Percentiles rank a stretch among this genome's conserved stretches.
These are phyloP conservation scores for Phenganax subtilis DNA, from an alignment of 92 coral and sea anemone genomes.

Conservation along the genomic window DNA sequence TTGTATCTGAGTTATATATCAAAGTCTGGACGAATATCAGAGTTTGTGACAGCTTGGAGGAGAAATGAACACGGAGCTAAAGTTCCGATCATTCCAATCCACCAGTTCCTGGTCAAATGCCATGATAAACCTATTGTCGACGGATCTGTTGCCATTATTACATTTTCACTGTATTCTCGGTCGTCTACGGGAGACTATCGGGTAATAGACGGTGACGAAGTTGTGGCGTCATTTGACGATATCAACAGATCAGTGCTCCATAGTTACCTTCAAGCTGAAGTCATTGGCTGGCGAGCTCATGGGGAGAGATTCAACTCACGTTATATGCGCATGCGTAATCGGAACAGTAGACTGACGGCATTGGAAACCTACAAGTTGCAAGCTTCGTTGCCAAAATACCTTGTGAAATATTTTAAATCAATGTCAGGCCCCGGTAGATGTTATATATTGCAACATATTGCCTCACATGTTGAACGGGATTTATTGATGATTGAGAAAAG, in stretches of 20 bases:
- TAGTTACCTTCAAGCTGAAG: conserved; percentile 54
- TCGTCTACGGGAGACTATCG: conserved; percentile 18
- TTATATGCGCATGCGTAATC: conserved; percentile 1
- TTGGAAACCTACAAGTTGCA: conserved; percentile 41
- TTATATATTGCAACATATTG: conserved; percentile 61
- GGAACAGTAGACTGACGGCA: conserved; percentile 30
- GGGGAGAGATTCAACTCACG: not conserved
- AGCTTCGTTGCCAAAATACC: conserved; percentile 58
- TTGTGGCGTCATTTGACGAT: conserved; percentile 52
- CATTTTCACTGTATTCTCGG: conserved; percentile 18
- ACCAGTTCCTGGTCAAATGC: conserved; percentile 13
- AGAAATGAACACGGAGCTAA: conserved; percentile 34
- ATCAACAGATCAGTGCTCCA: conserved; percentile 30
- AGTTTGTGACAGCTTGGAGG: conserved; percentile 11
- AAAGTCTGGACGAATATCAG: conserved; percentile 33
- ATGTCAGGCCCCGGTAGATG: conserved; percentile 54
- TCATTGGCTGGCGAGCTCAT: conserved; percentile 34
- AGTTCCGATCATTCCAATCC: conserved; percentile 9
- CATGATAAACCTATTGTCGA: not conserved
- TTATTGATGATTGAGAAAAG: conserved; percentile 56
- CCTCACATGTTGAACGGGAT: conserved; percentile 44
- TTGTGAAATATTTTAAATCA: conserved; percentile 55
- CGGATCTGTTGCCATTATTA: conserved; percentile 13
- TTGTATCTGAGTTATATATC: conserved; percentile 53
- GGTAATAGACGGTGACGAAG: conserved; percentile 38